A percentile compares a stretch with the other conserved stretches of the same genome.
These are phyloP conservation scores for Tympanuchus pallidicinctus DNA, from an alignment of 2,113 vertebrate species.

Conservation along the genomic window DNA sequence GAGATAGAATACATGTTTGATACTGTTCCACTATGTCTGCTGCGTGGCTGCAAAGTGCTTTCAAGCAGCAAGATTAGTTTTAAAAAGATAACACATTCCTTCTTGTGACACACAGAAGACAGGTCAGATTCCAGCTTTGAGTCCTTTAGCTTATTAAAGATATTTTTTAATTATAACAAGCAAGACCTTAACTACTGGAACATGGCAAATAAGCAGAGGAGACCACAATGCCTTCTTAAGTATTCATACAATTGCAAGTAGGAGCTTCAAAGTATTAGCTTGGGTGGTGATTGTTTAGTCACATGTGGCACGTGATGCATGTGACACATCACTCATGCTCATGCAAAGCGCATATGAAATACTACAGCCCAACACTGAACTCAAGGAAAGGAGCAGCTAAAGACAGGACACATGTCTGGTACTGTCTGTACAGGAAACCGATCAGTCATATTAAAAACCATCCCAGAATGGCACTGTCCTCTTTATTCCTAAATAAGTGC, in stretches of 20 bases:
- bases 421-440: not conserved
- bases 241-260: not conserved
- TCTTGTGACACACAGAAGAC: not conserved
- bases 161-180: not conserved
- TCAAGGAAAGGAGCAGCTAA: constrained; percentile 1
- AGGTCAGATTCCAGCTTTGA: constrained; percentile 5
- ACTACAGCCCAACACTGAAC: not conserved
- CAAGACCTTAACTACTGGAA: not conserved
- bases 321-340: not conserved
- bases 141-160: not conserved
- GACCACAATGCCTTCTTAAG: not conserved
- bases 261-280: not conserved
- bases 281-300: not conserved
- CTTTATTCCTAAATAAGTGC: not conserved
- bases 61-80: constrained; percentile 8
- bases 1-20: not conserved
- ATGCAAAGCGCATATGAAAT: not conserved
- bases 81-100: constrained; percentile 9
- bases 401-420: not conserved
- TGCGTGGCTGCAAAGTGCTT: constrained; percentile 22
- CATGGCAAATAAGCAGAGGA: not conserved
- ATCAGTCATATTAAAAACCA: constrained; percentile 1
- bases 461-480: not conserved
- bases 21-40: not conserved
- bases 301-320: not conserved